Evolutionary conservation across 30 jellyfish, hydroid and myxozoan species (phyloP), one percentile per base, ranked within the genome.

Genomic region (Haliclystus octoradiatus): DNA sequence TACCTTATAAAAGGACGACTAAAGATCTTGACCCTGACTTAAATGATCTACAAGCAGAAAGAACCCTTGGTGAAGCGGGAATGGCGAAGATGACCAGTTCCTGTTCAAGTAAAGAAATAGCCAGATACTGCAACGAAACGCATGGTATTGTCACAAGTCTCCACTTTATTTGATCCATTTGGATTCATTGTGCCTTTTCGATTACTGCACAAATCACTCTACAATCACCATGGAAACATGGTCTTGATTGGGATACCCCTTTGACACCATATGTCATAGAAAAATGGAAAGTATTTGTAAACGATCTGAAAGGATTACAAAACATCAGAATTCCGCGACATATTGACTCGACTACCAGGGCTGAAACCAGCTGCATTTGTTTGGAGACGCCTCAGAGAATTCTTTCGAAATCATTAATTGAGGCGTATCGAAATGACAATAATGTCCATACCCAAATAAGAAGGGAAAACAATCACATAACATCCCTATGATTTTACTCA

Each of bases 151-250:
- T n/a, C n/a, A n/a, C n/a, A n/a, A n/a, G n/a, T n/a, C n/a, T n/a
- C n/a, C n/a, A n/a, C n/a, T n/a, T n/a, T n/a, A n/a, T n/a, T n/a
- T 51, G 85, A 74, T 74, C 85, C 85, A 34, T 31, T 70, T 65
- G 71, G 85, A 29, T 64, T 63, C 70, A 50, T 74, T 62, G 77
- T 78, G 49, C 78, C 85, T 32, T 64, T 74, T 63, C 71, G 63
- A 33, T 28, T 74, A 27, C 67, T 24, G 23, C 23, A 65, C 35
- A 74, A 47, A 63, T 63, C 1, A 23, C 49, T 23, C 35, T 62
- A 71, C 79, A 74, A 64, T 64, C 49, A 63, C 71, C 65, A 25
- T 74, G 79, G 85, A 63, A 40, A 22, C 35, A 70, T 34, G 85
- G 85, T n/a, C 65, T 74, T 62, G 65, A 40, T 26, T 74, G 85